Base-by-base conservation (phyloP, 2,113 vertebrate species). In the Synchiropus splendidus region DNA sequence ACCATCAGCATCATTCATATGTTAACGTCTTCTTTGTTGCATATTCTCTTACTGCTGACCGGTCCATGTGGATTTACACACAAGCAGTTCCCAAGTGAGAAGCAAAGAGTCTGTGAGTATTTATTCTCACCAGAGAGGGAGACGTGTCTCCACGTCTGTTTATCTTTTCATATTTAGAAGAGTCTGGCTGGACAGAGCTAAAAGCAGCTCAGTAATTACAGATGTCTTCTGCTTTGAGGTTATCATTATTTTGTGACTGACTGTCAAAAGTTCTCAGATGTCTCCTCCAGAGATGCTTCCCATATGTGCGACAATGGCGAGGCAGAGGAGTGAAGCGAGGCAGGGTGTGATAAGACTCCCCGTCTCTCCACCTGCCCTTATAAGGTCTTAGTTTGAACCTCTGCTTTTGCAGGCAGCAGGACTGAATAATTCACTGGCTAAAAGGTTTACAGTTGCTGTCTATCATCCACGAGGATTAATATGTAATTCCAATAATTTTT, bases 171-270 rank as follows among this genome's bases (percentile, higher is more conserved):
- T 66, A 66, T 63, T 71, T 69, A 70, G 72, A 71, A 41, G 31
- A 36, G 16, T 32, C 48, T 51, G 61, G 54, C 51, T 41, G 42
- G 58, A 64, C 70, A 21, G 55, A 66, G 65, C 62, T 75, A 72
- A 72, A 79, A 64, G 37, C 47, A 68, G 49, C 57, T 48, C 58
- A 37, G 36, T 74, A 78, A 78, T 78, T 71, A 78, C 64, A 81
- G 73, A 61, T 54, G 17, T 50, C 58, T 59, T 52, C 44, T 54
- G 41, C 39, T 35, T 53, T 47, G 54, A 45, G 44, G 57, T 79
- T 74, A 62, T 85, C 70, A 64, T 71, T 75, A 73, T 66, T 61
- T 59, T 72, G 67, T 53, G 72, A 77, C 58, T 57, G 60, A 65
- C 58, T 69, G 62, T 64, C 63, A 57, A 42, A 49, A 31, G 30